Conservation (phyloP, 2,113 vertebrate genomes). For the Ondatra zibethicus region DNA sequence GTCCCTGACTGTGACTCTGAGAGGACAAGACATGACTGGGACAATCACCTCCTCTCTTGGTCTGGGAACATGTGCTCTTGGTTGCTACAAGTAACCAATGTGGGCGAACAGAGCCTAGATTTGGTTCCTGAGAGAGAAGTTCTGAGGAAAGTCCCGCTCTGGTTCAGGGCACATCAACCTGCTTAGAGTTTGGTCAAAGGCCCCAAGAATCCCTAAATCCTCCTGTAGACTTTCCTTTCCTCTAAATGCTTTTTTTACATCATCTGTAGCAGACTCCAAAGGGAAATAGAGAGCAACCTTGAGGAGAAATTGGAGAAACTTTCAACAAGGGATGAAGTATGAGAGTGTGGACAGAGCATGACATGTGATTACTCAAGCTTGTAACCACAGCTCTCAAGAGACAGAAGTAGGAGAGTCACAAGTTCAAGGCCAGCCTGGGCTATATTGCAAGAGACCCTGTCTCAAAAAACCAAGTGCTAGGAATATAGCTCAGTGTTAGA, state of each 20-base stretch:
- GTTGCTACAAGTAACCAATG: neutral
- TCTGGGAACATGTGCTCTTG: neutral
- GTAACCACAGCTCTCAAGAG: neutral
- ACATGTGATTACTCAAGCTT: neutral
- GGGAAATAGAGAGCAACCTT: neutral
- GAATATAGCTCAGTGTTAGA: neutral
- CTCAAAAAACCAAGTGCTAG: neutral
- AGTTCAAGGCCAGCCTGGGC: neutral
- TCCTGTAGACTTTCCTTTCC: neutral
- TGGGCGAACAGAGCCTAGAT: neutral
- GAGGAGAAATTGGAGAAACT: neutral
- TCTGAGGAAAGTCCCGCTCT: neutral
- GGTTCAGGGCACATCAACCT: neutral
- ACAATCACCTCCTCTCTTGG: neutral
- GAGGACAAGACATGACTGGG: neutral
- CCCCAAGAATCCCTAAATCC: constrained; percentile 23
- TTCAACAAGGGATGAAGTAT: neutral
- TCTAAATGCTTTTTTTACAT: neutral
- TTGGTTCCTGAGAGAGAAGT: neutral
- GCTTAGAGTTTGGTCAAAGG: neutral
- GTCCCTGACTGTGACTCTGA: neutral
- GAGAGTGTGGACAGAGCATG: neutral
- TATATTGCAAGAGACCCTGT: neutral
- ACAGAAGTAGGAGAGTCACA: neutral
- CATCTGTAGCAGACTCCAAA: neutral